These are phyloP conservation scores for Elephas maximus DNA, from an alignment of 2,113 vertebrate genomes.

Conservation along the genomic window DNA sequence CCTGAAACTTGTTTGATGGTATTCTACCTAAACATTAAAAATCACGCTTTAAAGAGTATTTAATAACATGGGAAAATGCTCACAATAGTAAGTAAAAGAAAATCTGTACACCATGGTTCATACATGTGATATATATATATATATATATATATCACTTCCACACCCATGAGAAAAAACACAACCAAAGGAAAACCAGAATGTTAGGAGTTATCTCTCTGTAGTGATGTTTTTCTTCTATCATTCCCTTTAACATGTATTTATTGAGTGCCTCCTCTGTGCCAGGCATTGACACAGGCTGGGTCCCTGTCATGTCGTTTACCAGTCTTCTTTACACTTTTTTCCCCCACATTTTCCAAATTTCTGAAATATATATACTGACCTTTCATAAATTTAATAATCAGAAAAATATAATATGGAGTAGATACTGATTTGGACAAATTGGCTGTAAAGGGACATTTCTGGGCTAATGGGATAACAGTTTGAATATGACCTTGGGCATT, in stretches of 20 bases:
- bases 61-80: background rate
- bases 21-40: background rate
- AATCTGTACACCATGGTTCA: background rate
- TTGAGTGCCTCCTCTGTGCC: background rate
- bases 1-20: background rate
- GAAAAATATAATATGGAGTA: slow-evolving; percentile 22
- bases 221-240: background rate
- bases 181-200: slow-evolving; percentile 7
- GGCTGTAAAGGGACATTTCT: background rate
- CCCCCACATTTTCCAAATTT: background rate
- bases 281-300: slow-evolving; percentile 37
- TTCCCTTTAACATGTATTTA: background rate
- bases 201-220: slow-evolving; percentile 21
- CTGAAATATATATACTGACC: background rate
- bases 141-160: background rate
- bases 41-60: background rate
- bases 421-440: slow-evolving; percentile 47
- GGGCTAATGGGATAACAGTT: background rate
- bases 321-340: background rate
- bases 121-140: background rate
- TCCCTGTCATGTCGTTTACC: background rate
- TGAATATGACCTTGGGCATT: slow-evolving; percentile 43
- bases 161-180: background rate
- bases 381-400: slow-evolving; percentile 55
- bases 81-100: background rate